These are phyloP conservation scores for Sebastes melanostomus DNA, from an alignment of 2,797 vertebrate species.

Conservation along the genomic window DNA sequence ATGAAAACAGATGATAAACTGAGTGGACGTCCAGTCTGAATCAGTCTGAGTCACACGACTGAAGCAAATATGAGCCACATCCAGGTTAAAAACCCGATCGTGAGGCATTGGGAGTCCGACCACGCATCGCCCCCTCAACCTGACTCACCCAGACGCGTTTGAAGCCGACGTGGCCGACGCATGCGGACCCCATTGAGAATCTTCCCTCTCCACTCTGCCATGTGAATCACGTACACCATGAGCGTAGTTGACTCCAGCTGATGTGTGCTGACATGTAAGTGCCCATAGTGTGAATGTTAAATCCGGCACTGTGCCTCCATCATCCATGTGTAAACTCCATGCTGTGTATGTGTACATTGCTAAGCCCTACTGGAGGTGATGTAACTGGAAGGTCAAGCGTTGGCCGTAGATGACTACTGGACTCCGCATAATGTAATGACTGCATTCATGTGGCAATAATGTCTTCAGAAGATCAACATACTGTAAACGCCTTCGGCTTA, in stretches of 20 bases:
- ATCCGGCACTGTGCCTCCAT: slow-evolving; percentile 42
- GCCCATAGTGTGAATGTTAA: slow-evolving; percentile 62
- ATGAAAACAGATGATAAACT: slow-evolving; percentile 56
- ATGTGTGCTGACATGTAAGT: slow-evolving; percentile 63
- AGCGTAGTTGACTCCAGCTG: slow-evolving; percentile 55
- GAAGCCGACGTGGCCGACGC: slow-evolving; percentile 37
- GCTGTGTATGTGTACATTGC: slow-evolving; percentile 15
- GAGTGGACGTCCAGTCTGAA: slow-evolving; percentile 57
- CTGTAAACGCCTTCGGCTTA: slow-evolving; percentile 10
- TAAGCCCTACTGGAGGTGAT: slow-evolving; percentile 48
- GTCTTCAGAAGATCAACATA: slow-evolving; percentile 8
- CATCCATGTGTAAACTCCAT: slow-evolving; percentile 55
- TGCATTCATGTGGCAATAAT: slow-evolving; percentile 13
- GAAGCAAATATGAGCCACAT: slow-evolving; percentile 32
- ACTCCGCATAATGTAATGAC: slow-evolving; percentile 27
- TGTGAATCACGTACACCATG: slow-evolving; percentile 53
- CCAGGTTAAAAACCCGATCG: slow-evolving; percentile 17
- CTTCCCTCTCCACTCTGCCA: slow-evolving; percentile 54
- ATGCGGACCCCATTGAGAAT: slow-evolving; percentile 40
- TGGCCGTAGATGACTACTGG: slow-evolving; percentile 30
- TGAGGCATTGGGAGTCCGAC: slow-evolving; percentile 35
- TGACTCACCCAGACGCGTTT: slow-evolving; percentile 43
- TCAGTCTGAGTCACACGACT: slow-evolving; percentile 49
- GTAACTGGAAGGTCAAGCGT: slow-evolving; percentile 48
- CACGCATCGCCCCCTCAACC: slow-evolving; percentile 27